phyloP scores from a whole-genome alignment of 2,888 invertebrate species.

The Brenthis daphne region DNA sequence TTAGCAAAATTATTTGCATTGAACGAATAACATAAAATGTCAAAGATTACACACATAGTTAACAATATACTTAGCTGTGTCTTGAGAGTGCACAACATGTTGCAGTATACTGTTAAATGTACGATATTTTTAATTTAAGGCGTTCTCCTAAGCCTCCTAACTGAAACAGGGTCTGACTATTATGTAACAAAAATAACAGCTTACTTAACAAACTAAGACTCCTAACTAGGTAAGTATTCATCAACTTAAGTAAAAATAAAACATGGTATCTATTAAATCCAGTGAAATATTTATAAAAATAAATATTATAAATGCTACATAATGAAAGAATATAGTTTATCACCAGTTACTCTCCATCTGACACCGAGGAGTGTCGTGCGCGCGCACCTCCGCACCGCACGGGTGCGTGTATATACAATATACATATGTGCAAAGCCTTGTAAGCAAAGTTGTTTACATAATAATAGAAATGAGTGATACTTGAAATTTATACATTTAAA shows the following conservation, averaged over 20 bases:
- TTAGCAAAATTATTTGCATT: slow-evolving; percentile 11
- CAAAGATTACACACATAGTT: neutral
- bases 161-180: neutral
- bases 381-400: no score
- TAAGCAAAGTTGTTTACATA: no score
- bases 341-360: neutral
- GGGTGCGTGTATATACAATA: no score
- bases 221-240: slow-evolving; percentile 10
- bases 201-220: slow-evolving; percentile 28
- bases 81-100: neutral
- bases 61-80: slow-evolving; percentile 3
- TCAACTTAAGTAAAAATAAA: slow-evolving; percentile 17
- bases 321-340: slow-evolving; percentile 15
- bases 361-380: neutral
- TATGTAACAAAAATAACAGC: slow-evolving; percentile 26
- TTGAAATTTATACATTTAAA: no score
- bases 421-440: no score
- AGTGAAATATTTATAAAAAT: slow-evolving; percentile 14
- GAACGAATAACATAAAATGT: slow-evolving; percentile 15
- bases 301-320: slow-evolving; percentile 30
- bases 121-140: neutral
- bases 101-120: slow-evolving; percentile 13
- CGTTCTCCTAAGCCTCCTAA: neutral
- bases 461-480: no score
- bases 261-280: slow-evolving; percentile 15